Conservation (phyloP, 2,888 invertebrate genomes). For the Anaspis maculata region DNA sequence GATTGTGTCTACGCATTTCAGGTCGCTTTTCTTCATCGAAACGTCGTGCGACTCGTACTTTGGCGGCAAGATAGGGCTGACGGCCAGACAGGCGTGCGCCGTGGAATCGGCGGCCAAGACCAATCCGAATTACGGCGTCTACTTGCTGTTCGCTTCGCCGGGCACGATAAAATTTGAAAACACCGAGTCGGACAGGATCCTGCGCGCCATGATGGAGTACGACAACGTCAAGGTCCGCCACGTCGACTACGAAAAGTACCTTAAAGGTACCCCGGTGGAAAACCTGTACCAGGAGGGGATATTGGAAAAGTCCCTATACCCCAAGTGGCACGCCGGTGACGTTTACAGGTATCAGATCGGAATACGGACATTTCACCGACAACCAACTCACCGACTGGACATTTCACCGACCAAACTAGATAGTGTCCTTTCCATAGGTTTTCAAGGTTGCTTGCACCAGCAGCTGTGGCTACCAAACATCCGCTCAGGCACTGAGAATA, state of each 20-base stretch:
- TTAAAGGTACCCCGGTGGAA: constrained; percentile 50
- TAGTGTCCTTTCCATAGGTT: too few species aligned
- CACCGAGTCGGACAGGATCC: constrained; percentile 31
- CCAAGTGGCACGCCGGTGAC: constrained; percentile 55
- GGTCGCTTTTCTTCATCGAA: constrained; percentile 62
- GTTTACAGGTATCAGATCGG: constrained; percentile 39
- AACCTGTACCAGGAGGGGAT: constrained; percentile 44
- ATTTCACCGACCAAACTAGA: too few species aligned
- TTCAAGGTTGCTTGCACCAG: too few species aligned
- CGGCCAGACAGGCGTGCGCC: constrained; percentile 56
- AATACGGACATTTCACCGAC: too few species aligned
- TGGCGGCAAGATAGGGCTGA: constrained; percentile 39
- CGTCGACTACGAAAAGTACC: constrained; percentile 46
- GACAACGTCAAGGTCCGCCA: constrained; percentile 47
- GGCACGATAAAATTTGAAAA: constrained; percentile 26
- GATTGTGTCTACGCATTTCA: too few species aligned
- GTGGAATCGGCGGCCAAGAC: constrained; percentile 58
- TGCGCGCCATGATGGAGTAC: constrained; percentile 40
- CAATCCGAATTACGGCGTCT: constrained; percentile 51
- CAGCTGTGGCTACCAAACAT: too few species aligned
- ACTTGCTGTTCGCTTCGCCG: constrained; percentile 48
- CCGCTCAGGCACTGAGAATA: too few species aligned
- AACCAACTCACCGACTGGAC: too few species aligned
- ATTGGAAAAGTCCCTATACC: constrained; percentile 48
- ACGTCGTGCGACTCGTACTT: constrained; percentile 49